Conservation (phyloP, 2,888 invertebrate species). For the Galerucella calmariensis region DNA sequence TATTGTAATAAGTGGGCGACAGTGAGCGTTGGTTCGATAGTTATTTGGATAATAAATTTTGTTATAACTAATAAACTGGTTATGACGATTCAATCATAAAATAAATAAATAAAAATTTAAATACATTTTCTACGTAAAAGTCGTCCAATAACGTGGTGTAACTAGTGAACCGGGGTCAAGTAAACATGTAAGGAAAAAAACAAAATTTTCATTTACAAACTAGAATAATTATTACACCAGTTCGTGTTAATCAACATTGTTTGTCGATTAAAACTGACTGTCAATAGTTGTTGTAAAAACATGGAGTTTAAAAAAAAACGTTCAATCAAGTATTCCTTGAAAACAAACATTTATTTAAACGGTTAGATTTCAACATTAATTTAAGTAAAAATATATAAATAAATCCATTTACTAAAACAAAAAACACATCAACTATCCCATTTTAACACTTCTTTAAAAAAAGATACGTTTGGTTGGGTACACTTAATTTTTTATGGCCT, state of each 20-base stretch:
- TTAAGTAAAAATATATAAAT: too few species aligned
- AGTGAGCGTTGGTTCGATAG: too few species aligned
- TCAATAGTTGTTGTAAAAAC: neutral
- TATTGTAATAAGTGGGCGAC: too few species aligned
- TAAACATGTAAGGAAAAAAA: neutral
- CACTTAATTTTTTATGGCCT: too few species aligned
- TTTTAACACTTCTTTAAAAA: too few species aligned
- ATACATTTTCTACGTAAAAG: too few species aligned
- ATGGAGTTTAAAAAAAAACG: neutral
- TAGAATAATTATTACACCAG: neutral
- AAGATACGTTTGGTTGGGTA: too few species aligned
- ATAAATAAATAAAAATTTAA: too few species aligned
- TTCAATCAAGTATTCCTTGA: neutral
- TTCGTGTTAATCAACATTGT: neutral
- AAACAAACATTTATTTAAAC: neutral
- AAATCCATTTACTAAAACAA: too few species aligned
- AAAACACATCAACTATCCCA: too few species aligned
- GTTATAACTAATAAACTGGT: neutral
- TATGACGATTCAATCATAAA: neutral
- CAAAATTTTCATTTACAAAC: neutral
- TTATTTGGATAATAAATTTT: neutral
- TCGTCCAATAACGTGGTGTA: neutral
- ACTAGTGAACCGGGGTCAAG: conserved; percentile 1
- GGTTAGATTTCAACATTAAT: neutral
- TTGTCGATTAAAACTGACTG: neutral